These are phyloP conservation scores for Chrysemys picta DNA, from an alignment of 2,113 vertebrate genomes.

Conservation along the genomic window DNA sequence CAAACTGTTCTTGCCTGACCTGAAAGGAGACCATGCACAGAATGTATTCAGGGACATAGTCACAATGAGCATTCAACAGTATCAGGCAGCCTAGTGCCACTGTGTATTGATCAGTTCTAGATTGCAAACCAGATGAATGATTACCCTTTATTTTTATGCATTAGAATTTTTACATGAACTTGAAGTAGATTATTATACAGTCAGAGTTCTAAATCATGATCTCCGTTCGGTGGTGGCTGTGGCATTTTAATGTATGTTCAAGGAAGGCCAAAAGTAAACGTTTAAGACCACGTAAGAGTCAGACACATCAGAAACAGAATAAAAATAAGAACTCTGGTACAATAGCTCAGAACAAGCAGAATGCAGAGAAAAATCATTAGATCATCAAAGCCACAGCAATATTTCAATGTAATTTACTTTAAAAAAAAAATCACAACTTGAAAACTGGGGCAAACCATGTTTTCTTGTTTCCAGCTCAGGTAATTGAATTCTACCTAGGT, in stretches of 20 bases:
- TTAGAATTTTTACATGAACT: not conserved
- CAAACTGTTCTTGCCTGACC: not conserved
- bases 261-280: slow-evolving; percentile 44
- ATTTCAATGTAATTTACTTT: slow-evolving; percentile 20
- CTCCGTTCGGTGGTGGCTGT: slow-evolving; percentile 19
- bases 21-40: not conserved
- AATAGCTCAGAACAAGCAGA: not conserved
- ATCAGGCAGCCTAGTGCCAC: not conserved
- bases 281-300: slow-evolving; percentile 19
- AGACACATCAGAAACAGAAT: slow-evolving; percentile 42
- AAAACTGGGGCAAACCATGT: not conserved
- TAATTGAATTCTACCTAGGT: not conserved
- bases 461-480: slow-evolving; percentile 36
- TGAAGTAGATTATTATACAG: not conserved
- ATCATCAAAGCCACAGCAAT: not conserved
- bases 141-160: not conserved
- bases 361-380: not conserved
- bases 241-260: slow-evolving; percentile 53
- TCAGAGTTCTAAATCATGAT: slow-evolving; percentile 4
- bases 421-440: not conserved
- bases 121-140: not conserved
- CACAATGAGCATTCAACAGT: not conserved
- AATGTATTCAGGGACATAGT: not conserved
- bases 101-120: not conserved
- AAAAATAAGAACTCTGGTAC: not conserved